Base-by-base conservation (phyloP, 2,113 vertebrate species). In the Datnioides undecimradiatus region DNA sequence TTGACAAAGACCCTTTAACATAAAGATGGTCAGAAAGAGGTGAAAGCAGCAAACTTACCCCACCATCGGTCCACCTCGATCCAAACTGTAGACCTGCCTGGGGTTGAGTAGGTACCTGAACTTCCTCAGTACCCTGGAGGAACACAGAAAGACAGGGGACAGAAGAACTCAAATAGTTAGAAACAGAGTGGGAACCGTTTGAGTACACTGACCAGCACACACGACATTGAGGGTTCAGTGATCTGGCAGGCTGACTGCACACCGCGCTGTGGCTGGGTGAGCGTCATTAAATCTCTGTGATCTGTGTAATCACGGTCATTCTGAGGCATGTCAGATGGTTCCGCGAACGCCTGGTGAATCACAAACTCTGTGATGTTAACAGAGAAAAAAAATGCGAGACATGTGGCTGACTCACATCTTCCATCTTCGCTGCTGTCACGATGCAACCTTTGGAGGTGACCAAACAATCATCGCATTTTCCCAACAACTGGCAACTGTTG, bases 81-180 rank as follows among this genome's bases (percentile, higher is more conserved):
- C 88, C 81, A 98, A 87, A 88, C 95, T 96, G 87, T 97, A 97
- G 25, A 98, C 97, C 91, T 98, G 97, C 57, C 97, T 91, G 49
- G 97, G 97, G 87, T 97, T 98, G n/a, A 98, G 93, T 16, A 97
- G 93, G 74, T 98, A 98, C 87, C 97, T 95, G 88, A 98, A 96
- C 92, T 97, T 98, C 77, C 96, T 95, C 79, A 98, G 90, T 3
- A 98, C 96, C 76, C 97, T 98, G 83, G 40, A 84, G 59, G 21
- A 84, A 2, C 12, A 73, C 12, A 63, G 10, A 31, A 17, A 19
- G 0, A 75, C 1, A 52, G 14, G 5, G 64, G 8, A 6, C 14
- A 48, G 6, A 27, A 13, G 1, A 41, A 36, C 25, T 55, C 8
- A 25, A 5, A 5, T 5, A 13, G 17, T 55, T 7, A 51, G 16